Base-by-base conservation (phyloP, 2,888 invertebrate genomes). In the Torymus texanus region DNA sequence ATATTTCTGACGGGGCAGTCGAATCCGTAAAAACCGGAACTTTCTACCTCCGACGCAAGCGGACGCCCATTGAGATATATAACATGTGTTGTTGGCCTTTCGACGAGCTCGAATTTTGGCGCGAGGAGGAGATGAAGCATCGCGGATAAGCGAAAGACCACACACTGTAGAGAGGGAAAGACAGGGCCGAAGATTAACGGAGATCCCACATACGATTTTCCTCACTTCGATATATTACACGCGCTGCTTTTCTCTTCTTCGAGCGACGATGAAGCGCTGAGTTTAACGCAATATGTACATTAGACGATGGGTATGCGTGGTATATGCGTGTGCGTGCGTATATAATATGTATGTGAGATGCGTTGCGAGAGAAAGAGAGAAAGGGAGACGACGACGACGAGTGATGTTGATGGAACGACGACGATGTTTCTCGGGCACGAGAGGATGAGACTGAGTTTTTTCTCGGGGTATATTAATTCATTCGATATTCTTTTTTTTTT, bases 1-100 rank as follows among this genome's bases (percentile, higher is more conserved):
- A 24, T 87, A 86, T 78, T 85, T 86, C 80, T 86, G 81, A 85
- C 81, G 81, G 56, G 81, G 81, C 12, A 79, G 77, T 65, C 79
- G 81, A 16, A 81, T 81, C 53, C 65, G 70, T 67, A 81, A 81
- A 67, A 81, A 81, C 56, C 74, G 65, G 67, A 78, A 80, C 53
- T 79, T 24, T 41, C 62, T 79, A 75, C 71, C 71, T 62, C 74
- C 79, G 55, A 51, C 70, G 41, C 61, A 74, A 18, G 21, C 70
- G n/a, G 74, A 81, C 24, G 62, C 71, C 70, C 76, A 77, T 58
- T 78, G 65, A 75, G 41, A 41, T 5, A 41, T 41, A 41, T 8
- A 41, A 41, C 41, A 8, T 55, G 56, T n/a, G 62, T 41, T 41
- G 41, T 59, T 65, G 70, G 74, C 79, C 74, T 75, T 70, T 71